phyloP scores from a whole-genome alignment of 1,140 invertebrate species.

The Dendroctonus ponderosae region DNA sequence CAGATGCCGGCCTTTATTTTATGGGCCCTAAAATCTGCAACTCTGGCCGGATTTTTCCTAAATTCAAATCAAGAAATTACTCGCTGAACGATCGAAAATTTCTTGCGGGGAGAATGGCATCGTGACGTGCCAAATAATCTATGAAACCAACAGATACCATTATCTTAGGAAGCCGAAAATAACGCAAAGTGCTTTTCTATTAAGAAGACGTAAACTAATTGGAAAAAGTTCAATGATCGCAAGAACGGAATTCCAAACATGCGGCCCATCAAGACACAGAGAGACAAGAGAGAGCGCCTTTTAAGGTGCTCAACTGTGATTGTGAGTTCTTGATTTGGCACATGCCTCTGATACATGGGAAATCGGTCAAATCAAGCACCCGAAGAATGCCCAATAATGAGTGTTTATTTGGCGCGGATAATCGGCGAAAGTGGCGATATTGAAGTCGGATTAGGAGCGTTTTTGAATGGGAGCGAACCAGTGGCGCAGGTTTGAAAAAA shows the following conservation, averaged over 20 bases:
- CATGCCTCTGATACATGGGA: neutral
- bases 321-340: constrained; percentile 10
- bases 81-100: no score
- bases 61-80: no score
- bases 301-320: constrained; percentile 25
- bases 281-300: constrained; percentile 3
- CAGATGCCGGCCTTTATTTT: no score
- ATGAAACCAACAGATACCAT: neutral
- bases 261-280: constrained; percentile 24
- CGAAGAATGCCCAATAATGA: neutral
- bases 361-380: neutral
- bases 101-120: no score
- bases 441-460: neutral
- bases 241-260: constrained; percentile 27
- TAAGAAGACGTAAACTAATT: constrained; percentile 22
- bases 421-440: neutral
- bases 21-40: no score
- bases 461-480: neutral
- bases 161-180: neutral
- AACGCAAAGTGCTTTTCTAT: no score
- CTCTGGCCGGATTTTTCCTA: no score
- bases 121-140: no score
- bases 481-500: neutral
- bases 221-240: constrained; percentile 27
- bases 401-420: neutral